Conservation (phyloP, 2,888 invertebrate species). For the Pyralis farinalis region DNA sequence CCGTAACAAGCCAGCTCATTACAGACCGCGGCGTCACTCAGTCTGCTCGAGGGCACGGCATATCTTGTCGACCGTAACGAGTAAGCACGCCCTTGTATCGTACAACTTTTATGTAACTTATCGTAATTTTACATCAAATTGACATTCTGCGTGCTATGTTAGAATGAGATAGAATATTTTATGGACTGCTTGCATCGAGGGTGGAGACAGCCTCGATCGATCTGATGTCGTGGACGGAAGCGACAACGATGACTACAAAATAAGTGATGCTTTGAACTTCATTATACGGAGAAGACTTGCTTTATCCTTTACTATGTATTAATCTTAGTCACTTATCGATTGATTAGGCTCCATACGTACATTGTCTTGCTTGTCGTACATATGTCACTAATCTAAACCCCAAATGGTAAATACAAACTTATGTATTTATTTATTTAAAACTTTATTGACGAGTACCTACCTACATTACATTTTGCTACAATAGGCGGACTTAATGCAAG, state of each 20-base stretch:
- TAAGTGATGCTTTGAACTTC: not conserved
- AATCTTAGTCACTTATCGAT: too few species aligned
- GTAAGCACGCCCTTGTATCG: not conserved
- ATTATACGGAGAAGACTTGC: not conserved
- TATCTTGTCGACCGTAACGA: not conserved
- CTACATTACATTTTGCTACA: too few species aligned
- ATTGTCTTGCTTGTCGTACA: too few species aligned
- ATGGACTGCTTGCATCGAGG: slow-evolving; percentile 32
- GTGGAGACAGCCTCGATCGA: slow-evolving; percentile 66
- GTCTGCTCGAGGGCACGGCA: slow-evolving; percentile 34
- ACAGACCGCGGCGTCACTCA: slow-evolving; percentile 45
- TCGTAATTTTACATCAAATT: slow-evolving; percentile 3
- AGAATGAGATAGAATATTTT: slow-evolving; percentile 20
- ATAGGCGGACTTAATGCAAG: too few species aligned
- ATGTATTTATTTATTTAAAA: too few species aligned
- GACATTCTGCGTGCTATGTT: slow-evolving; percentile 7
- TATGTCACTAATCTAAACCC: too few species aligned
- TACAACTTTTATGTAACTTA: not conserved
- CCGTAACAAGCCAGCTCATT: slow-evolving; percentile 25
- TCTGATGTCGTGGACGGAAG: not conserved
- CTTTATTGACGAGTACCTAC: too few species aligned
- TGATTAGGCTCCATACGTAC: too few species aligned
- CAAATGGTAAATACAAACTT: too few species aligned
- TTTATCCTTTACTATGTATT: too few species aligned
- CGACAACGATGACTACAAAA: too few species aligned